A percentile compares a stretch with the other conserved stretches of the same genome.
phyloP scores from a whole-genome alignment of 2,888 invertebrate species.

The Drosophila mercatorum region DNA sequence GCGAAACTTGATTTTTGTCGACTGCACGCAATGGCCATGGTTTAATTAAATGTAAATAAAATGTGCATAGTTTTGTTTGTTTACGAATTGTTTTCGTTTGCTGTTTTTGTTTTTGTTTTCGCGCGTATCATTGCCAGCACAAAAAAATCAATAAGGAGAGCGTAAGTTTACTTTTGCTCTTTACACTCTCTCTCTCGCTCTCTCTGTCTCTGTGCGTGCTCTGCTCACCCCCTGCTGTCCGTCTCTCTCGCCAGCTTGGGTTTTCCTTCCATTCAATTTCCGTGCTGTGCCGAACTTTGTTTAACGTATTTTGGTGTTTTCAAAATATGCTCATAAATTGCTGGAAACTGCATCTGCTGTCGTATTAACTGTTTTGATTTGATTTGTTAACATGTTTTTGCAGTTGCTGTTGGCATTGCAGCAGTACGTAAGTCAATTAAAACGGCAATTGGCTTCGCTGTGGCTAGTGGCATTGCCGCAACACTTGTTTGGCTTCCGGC shows the following conservation, averaged over 20 bases:
- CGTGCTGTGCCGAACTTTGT: conserved; percentile 25
- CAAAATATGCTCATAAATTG: conserved; percentile 1
- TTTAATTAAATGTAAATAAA: conserved; percentile 41
- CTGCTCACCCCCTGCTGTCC: conserved; percentile 33
- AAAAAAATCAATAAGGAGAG: conserved; percentile 70
- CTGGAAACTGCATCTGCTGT: background rate
- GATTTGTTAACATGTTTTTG: conserved; percentile 47
- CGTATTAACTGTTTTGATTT: conserved; percentile 1
- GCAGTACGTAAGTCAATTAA: conserved; percentile 71
- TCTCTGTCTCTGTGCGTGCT: background rate
- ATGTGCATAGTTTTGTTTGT: conserved; percentile 15
- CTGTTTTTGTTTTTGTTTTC: conserved; percentile 25
- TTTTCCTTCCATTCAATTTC: conserved; percentile 24
- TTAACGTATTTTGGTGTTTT: conserved; percentile 28
- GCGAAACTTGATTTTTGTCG: conserved; percentile 17
- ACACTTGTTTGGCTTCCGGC: conserved; percentile 67
- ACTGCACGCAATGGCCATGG: conserved; percentile 11
- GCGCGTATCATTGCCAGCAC: conserved; percentile 52
- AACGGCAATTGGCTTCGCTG: conserved; percentile 62
- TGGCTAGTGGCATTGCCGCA: conserved; percentile 54
- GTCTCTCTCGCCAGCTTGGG: background rate
- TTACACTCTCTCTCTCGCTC: background rate
- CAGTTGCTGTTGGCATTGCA: conserved; percentile 65
- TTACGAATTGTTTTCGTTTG: conserved; percentile 16
- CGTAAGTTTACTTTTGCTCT: background rate